A percentile compares a stretch with the other conserved stretches of the same genome.
These are phyloP conservation scores for Corythornis madagascariensis DNA, from an alignment of 2,113 vertebrate species.

Conservation along the genomic window DNA sequence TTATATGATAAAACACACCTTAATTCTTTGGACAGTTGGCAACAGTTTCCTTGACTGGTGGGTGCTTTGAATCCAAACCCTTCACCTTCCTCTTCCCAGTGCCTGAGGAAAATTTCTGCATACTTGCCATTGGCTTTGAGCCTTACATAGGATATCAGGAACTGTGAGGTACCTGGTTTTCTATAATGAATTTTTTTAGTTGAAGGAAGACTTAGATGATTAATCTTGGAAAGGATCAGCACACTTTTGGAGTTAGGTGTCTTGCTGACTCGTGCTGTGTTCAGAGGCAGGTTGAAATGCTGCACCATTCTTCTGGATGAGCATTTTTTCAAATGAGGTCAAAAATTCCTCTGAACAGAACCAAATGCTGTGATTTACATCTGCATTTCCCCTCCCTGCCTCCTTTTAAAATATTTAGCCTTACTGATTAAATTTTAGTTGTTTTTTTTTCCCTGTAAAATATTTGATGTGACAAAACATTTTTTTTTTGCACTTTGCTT, in stretches of 20 bases:
- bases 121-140: neutral
- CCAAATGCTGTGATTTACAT: neutral
- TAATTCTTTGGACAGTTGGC: neutral
- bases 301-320: neutral
- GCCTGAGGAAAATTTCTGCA: neutral
- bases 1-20: neutral
- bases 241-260: neutral
- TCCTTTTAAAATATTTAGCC: neutral
- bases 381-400: neutral
- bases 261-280: neutral
- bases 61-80: neutral
- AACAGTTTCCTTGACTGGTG: neutral
- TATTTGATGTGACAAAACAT: neutral
- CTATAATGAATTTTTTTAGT: neutral
- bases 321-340: neutral
- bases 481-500: neutral
- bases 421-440: neutral
- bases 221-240: neutral
- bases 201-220: neutral
- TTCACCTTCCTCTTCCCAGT: neutral
- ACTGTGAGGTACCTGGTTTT: neutral
- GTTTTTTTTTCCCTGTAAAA: neutral
- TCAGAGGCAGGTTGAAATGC: neutral
- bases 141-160: neutral
- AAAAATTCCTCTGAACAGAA: neutral